phyloP scores from a whole-genome alignment of 2,113 vertebrate species.

The Pteronura brasiliensis region DNA sequence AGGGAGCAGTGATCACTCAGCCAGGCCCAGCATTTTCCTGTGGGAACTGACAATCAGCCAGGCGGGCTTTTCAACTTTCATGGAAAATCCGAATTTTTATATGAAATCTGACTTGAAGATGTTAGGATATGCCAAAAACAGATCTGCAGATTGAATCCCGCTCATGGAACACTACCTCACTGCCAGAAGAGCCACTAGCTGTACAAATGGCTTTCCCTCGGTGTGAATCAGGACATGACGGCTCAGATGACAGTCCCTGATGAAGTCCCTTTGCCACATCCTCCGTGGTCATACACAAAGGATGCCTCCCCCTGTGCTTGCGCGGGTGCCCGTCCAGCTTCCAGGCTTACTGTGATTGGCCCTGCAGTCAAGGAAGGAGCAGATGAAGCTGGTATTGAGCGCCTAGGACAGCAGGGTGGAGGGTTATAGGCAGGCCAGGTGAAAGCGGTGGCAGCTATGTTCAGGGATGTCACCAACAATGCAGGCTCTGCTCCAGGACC shows the following conservation, averaged over 20 bases:
- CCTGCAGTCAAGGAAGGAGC: constrained; percentile 88
- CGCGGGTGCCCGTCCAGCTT: constrained; percentile 90
- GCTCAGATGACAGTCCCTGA: constrained; percentile 86
- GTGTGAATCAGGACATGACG: constrained; percentile 89
- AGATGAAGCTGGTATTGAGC: constrained; percentile 79
- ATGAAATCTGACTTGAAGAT: neutral
- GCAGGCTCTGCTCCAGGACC: neutral
- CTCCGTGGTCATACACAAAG: constrained; percentile 86
- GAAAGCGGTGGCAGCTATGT: neutral
- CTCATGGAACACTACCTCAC: neutral
- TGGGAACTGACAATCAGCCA: neutral
- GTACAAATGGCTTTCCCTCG: constrained; percentile 87
- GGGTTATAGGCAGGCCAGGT: neutral
- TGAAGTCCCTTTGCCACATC: constrained; percentile 88
- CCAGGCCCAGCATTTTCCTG: neutral
- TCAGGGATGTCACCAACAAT: neutral
- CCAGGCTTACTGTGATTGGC: constrained; percentile 89
- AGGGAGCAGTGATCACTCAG: neutral
- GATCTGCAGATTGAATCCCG: neutral
- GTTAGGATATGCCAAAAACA: neutral
- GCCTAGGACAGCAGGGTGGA: constrained; percentile 7
- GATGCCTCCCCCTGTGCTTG: constrained; percentile 94
- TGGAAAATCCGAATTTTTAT: neutral
- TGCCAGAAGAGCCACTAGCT: constrained; percentile 57
- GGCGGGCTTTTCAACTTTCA: neutral